These are phyloP conservation scores for Erpobdella octoculata DNA, from an alignment of 2,888 invertebrate genomes.

Conservation along the genomic window DNA sequence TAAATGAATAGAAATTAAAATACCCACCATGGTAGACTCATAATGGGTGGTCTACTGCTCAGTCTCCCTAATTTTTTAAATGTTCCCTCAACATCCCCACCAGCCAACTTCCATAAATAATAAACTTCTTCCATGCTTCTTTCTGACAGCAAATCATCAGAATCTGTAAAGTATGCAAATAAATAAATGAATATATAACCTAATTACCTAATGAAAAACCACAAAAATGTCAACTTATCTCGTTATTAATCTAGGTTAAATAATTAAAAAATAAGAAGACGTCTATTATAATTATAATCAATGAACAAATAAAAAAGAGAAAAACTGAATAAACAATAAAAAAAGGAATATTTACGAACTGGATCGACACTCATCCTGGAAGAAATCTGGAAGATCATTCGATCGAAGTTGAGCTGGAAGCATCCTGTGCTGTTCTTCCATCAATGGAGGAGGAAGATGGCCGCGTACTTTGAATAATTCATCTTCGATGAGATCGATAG, in stretches of 20 bases:
- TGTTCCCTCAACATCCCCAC: conserved; percentile 83
- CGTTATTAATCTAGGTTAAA: too few relatives aligned
- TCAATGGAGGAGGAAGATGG: not conserved
- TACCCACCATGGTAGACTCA: conserved; percentile 49
- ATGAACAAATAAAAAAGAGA: too few relatives aligned
- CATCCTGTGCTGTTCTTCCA: not conserved
- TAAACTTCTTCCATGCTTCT: conserved; percentile 73
- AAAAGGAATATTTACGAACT: not conserved
- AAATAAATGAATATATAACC: too few relatives aligned
- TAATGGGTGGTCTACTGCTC: conserved; percentile 64
- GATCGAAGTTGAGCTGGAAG: not conserved
- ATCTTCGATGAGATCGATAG: not conserved
- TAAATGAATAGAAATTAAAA: not conserved
- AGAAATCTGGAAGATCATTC: not conserved
- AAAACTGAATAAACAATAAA: too few relatives aligned
- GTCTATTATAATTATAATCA: not conserved
- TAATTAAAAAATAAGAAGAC: not conserved
- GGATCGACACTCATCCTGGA: not conserved
- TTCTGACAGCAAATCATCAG: conserved; percentile 48
- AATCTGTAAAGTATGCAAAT: conserved; percentile 9
- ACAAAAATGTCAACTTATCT: too few relatives aligned
- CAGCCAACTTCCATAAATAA: conserved; percentile 88
- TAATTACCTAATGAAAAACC: too few relatives aligned
- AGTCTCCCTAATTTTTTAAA: conserved; percentile 82
- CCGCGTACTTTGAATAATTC: not conserved